A percentile compares a stretch with the other conserved stretches of the same genome.
phyloP scores from a whole-genome alignment of 2,797 vertebrate species.

The Gouania willdenowi region DNA sequence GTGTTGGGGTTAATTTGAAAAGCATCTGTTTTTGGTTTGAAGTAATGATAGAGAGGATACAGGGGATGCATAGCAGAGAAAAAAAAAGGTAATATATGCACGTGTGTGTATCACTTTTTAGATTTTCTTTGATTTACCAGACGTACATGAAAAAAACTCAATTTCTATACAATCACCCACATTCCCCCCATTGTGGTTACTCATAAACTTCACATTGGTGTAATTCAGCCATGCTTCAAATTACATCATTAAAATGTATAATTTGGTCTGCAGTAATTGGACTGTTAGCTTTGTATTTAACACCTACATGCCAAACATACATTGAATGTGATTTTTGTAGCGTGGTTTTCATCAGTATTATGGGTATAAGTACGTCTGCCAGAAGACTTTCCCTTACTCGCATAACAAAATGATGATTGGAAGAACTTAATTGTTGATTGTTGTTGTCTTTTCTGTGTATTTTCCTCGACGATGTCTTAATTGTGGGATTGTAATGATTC shows the following conservation, averaged over 20 bases:
- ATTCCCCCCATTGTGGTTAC: background rate
- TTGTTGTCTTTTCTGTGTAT: too few relatives aligned
- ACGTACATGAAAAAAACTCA: slow-evolving; percentile 38
- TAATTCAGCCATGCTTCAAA: slow-evolving; percentile 9
- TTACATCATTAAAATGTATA: slow-evolving; percentile 31
- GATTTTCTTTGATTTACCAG: slow-evolving; percentile 41
- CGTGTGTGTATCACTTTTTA: slow-evolving; percentile 5
- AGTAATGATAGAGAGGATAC: slow-evolving; percentile 30
- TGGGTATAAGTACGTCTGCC: slow-evolving; percentile 4
- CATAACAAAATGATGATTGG: too few relatives aligned
- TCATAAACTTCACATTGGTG: slow-evolving; percentile 19
- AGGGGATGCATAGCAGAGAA: slow-evolving; percentile 6
- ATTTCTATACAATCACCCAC: slow-evolving; percentile 30
- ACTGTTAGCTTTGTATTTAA: slow-evolving; percentile 10
- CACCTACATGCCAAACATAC: slow-evolving; percentile 22
- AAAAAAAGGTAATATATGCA: slow-evolving; percentile 10
- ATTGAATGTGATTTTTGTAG: slow-evolving; percentile 8
- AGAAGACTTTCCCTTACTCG: background rate
- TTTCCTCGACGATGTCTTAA: too few relatives aligned
- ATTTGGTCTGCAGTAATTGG: background rate
- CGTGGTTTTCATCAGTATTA: slow-evolving; percentile 8
- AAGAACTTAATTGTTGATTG: too few relatives aligned
- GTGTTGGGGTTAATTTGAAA: slow-evolving; percentile 26
- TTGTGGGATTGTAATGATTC: too few relatives aligned
- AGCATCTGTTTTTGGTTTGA: slow-evolving; percentile 26